Percentiles rank a stretch among this genome's conserved stretches.
These are phyloP conservation scores for Choreutis nemorana DNA, from an alignment of 2,888 invertebrate genomes.

Conservation along the genomic window DNA sequence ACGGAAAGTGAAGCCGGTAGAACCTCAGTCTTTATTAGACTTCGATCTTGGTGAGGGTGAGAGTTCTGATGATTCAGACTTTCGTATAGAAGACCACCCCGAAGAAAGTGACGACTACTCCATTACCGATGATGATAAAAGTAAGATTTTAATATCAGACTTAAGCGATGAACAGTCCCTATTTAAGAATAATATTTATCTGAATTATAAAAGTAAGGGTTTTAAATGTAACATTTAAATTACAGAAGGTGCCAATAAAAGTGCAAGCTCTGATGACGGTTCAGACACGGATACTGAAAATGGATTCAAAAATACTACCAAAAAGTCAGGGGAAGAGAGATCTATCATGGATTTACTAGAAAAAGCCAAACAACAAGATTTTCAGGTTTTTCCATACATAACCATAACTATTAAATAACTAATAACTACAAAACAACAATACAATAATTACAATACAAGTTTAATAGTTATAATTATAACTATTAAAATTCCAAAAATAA, in stretches of 20 bases:
- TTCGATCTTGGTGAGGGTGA: constrained; percentile 90
- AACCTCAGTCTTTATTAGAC: constrained; percentile 77
- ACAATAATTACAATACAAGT: no score
- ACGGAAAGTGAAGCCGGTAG: constrained; percentile 81
- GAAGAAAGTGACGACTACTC: constrained; percentile 80
- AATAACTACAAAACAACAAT: no score
- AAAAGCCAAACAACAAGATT: constrained; percentile 45
- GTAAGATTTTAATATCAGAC: no score
- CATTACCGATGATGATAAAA: constrained; percentile 73
- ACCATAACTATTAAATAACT: no score
- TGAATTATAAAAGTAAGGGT: neutral
- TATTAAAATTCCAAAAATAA: no score
- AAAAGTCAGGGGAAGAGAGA: constrained; percentile 41
- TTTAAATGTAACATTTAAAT: constrained; percentile 6
- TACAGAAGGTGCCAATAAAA: constrained; percentile 28
- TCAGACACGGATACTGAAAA: constrained; percentile 49
- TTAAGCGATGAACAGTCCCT: no score
- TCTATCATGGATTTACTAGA: constrained; percentile 45
- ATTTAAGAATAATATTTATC: no score
- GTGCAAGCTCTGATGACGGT: constrained; percentile 39
- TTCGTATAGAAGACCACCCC: constrained; percentile 87
- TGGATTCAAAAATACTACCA: constrained; percentile 34
- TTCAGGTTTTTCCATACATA: no score
- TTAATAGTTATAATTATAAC: no score
- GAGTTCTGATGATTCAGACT: constrained; percentile 95